Conservation (phyloP, 1,140 invertebrate species). For the Theocolax elegans region DNA sequence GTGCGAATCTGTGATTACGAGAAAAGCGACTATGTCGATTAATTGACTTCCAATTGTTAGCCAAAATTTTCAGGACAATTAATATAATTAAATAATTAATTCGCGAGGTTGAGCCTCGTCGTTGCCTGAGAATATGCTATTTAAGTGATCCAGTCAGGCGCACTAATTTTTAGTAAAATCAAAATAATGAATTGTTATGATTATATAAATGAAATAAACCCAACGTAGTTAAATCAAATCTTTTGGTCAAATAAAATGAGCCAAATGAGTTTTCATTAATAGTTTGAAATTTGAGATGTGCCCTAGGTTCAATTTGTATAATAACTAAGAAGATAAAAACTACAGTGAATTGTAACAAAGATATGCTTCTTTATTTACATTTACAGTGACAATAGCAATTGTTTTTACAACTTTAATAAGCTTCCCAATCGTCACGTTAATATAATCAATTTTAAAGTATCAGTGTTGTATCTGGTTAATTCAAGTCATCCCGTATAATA, state of each 20-base stretch:
- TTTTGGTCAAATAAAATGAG: neutral
- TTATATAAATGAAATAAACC: slow-evolving; percentile 1
- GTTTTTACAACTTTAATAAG: neutral
- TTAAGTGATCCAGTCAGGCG: slow-evolving; percentile 15
- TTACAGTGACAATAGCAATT: slow-evolving; percentile 7
- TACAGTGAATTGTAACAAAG: slow-evolving; percentile 10
- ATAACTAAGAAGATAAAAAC: slow-evolving; percentile 10
- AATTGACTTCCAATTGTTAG: slow-evolving; percentile 8
- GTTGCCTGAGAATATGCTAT: neutral
- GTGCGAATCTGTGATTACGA: slow-evolving; percentile 30
- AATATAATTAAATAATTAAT: neutral
- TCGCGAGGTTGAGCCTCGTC: neutral
- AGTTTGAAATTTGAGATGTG: slow-evolving; percentile 10
- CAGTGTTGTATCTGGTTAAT: slow-evolving; percentile 16
- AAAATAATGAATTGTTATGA: slow-evolving; percentile 8
- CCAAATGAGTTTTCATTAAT: slow-evolving; percentile 14
- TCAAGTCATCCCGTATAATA: slow-evolving; percentile 21
- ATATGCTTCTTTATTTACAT: slow-evolving; percentile 16
- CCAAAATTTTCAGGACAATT: neutral
- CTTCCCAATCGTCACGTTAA: slow-evolving; percentile 2
- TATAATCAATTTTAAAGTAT: slow-evolving; percentile 17
- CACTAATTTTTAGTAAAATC: slow-evolving; percentile 12
- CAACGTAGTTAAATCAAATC: neutral
- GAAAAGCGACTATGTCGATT: slow-evolving; percentile 11
- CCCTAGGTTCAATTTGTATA: slow-evolving; percentile 1